These are phyloP conservation scores for Pyrgilauda ruficollis DNA, from an alignment of 2,113 vertebrate genomes.

Conservation along the genomic window DNA sequence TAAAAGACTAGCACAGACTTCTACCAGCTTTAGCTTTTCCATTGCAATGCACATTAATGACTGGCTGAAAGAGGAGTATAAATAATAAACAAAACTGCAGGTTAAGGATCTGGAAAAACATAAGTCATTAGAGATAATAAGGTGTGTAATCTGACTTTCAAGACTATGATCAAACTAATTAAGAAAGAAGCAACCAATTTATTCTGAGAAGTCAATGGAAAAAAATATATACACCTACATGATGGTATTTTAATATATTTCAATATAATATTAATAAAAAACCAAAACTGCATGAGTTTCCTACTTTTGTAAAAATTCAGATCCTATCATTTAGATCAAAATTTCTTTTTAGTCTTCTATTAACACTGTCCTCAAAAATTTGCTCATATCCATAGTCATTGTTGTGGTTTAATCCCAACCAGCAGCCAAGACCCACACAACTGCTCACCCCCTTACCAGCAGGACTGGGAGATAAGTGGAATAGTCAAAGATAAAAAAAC, in stretches of 20 bases:
- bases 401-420: neutral
- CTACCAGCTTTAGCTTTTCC: neutral
- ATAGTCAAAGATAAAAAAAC: no score
- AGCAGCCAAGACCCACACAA: neutral
- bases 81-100: neutral
- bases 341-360: neutral
- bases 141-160: neutral
- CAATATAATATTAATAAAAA: neutral
- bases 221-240: neutral
- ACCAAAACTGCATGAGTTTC: neutral
- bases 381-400: neutral
- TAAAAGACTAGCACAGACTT: neutral
- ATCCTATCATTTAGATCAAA: neutral
- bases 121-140: neutral
- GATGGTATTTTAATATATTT: neutral
- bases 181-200: neutral
- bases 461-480: accelerated
- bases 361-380: neutral
- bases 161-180: neutral
- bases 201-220: neutral
- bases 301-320: neutral
- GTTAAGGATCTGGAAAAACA: neutral
- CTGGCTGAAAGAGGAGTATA: neutral
- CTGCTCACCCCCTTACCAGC: neutral
- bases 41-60: neutral